A percentile compares a stretch with the other conserved stretches of the same genome.
Conservation (phyloP, 2,797 vertebrate genomes). For the Macrochelys suwanniensis region DNA sequence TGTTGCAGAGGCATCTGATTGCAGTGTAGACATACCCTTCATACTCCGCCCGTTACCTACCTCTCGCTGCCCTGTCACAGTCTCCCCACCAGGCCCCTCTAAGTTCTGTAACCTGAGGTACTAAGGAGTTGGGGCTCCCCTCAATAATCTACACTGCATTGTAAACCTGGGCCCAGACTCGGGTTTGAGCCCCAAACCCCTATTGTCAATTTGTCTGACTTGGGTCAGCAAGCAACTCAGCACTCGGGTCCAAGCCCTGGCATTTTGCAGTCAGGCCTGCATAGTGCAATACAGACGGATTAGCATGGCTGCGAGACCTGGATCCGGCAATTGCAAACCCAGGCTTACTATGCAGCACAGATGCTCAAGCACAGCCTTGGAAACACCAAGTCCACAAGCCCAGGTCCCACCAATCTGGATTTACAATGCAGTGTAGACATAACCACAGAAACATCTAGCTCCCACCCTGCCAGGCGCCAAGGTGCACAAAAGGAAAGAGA, state of each 20-base stretch:
- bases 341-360: neutral
- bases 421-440: neutral
- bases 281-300: neutral
- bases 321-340: neutral
- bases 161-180: neutral
- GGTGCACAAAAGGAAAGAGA: neutral
- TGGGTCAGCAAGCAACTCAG: neutral
- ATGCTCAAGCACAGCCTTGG: neutral
- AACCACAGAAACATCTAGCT: neutral
- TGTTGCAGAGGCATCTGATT: neutral
- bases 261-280: neutral
- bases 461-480: neutral
- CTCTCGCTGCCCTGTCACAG: neutral
- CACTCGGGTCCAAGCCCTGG: neutral
- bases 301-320: neutral
- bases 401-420: neutral
- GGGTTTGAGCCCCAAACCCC: neutral
- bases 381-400: neutral
- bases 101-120: too few species aligned
- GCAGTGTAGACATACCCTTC: neutral
- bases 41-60: neutral
- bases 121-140: neutral
- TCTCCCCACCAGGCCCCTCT: neutral
- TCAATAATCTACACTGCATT: neutral
- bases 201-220: neutral